These are phyloP conservation scores for Baronia brevicornis DNA, from an alignment of 2,888 invertebrate genomes.

Conservation along the genomic window DNA sequence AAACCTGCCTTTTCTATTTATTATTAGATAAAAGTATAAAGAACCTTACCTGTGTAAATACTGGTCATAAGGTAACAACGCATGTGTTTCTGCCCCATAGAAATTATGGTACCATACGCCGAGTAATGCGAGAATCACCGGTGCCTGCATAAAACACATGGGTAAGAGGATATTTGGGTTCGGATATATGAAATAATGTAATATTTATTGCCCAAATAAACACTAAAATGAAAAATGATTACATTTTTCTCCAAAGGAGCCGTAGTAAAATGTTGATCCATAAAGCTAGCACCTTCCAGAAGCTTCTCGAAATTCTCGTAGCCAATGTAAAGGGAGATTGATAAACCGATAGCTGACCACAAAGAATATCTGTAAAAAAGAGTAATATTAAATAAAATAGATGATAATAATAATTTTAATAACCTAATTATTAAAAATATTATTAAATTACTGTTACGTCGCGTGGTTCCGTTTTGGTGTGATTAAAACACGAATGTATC, in stretches of 20 bases:
- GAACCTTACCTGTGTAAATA: conserved; percentile 88
- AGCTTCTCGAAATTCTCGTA: conserved; percentile 96
- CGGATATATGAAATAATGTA: conserved; percentile 1
- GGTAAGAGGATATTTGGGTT: neutral
- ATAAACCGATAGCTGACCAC: conserved; percentile 99
- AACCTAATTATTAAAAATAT: neutral
- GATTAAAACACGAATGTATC: no score
- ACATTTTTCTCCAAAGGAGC: conserved; percentile 95
- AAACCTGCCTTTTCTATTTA: no score
- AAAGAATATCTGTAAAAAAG: conserved; percentile 81
- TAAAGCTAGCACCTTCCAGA: conserved; percentile 91
- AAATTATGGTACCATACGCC: conserved; percentile 97
- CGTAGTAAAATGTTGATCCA: conserved; percentile 94
- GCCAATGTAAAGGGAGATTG: conserved; percentile 94
- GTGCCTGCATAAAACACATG: conserved; percentile 78
- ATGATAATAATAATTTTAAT: neutral
- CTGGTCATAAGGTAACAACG: conserved; percentile 98
- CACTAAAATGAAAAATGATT: conserved; percentile 24
- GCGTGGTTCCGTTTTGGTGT: no score
- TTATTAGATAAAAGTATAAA: neutral
- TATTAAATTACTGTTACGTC: neutral
- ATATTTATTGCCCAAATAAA: neutral
- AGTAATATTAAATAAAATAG: neutral
- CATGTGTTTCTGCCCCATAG: conserved; percentile 95
- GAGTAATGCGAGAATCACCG: conserved; percentile 93